Base-by-base conservation (phyloP, 1,140 invertebrate genomes). In the Rhagoletis zephyria region DNA sequence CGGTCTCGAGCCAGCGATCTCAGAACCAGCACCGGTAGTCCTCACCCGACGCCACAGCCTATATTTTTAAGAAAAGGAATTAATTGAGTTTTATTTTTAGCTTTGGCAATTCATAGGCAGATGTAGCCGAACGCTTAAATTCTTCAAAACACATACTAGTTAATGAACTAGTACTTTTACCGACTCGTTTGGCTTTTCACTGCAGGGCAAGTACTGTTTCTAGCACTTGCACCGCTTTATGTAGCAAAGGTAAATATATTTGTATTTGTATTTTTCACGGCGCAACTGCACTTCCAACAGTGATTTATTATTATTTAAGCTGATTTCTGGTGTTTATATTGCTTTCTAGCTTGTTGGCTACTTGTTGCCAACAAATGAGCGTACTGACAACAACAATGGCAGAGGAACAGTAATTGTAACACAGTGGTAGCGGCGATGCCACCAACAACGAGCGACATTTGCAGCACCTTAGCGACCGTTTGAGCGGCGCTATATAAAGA, bases 401-500 rank as follows among this genome's bases (percentile, higher is more conserved):
- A 2, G 64, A 40, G 64, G 10, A 81, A 81, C 74, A 81, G 74
- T 81, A 81, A 81, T 81, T 81, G 74, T 81, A 81, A 81, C 74
- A 81, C 74, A 81, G 10, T 2, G 74, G 6, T 42, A 81, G 12
- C 48, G 48, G 48, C 74, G 30, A 74, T 42, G 16, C 48, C 74
- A 81, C 42, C 74, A 81, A 81, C n/a, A 77, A 77, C 48, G 48
- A 81, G 74, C 74, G 74, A n/a, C 19, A 14, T 7, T 19, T 51
- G 74, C 48, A 56, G 74, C 74, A 81, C 48, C 74, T 81, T 81
- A 19, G 16, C 48, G 74, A 9, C 74, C n/a, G 45, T 16, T 16
- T 12, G 19, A 10, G 48, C 19, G 16, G 74, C 74, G n/a, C 14
- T 77, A n/a, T 30, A 30, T 30, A 30, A 30, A 30, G 30, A 30